A percentile compares a stretch with the other conserved stretches of the same genome.
Conservation (phyloP, 2,113 vertebrate genomes). For the Tympanuchus pallidicinctus region DNA sequence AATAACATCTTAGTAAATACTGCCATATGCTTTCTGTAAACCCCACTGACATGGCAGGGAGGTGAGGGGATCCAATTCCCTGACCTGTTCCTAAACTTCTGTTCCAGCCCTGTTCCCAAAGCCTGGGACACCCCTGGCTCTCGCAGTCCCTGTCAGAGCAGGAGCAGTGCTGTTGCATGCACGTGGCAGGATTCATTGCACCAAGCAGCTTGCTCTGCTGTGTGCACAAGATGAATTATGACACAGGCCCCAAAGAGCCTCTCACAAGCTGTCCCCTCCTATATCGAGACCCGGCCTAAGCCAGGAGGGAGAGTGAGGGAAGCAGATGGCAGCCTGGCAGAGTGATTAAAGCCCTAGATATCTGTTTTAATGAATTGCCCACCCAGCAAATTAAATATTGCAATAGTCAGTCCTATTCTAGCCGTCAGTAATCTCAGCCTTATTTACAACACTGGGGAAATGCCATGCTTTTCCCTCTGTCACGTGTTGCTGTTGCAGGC, state of each 20-base stretch:
- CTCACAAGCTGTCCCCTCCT: slow-evolving; percentile 62
- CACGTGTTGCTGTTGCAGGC: background rate
- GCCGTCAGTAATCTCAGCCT: slow-evolving; percentile 40
- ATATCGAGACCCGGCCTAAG: slow-evolving; percentile 54
- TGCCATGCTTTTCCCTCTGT: background rate
- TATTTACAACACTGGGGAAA: slow-evolving; percentile 42
- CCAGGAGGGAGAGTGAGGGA: slow-evolving; percentile 34
- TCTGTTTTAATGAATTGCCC: slow-evolving; percentile 77
- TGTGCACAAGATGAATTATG: slow-evolving; percentile 55
- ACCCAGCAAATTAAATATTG: slow-evolving; percentile 73
- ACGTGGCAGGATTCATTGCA: slow-evolving; percentile 31
- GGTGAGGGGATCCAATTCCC: background rate
- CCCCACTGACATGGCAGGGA: background rate
- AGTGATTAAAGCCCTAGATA: slow-evolving; percentile 75
- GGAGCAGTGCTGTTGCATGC: rapidly evolving
- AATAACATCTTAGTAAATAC: slow-evolving; percentile 1
- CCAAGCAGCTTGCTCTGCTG: slow-evolving; percentile 19
- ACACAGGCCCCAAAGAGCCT: slow-evolving; percentile 8
- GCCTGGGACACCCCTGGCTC: background rate
- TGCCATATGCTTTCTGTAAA: background rate
- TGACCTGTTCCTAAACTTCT: background rate
- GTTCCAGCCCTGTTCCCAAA: background rate
- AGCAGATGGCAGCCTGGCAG: slow-evolving; percentile 81
- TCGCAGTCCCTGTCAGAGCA: background rate
- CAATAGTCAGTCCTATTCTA: slow-evolving; percentile 42